Base-by-base conservation (phyloP, 2,888 invertebrate genomes). In the Brenthis daphne region DNA sequence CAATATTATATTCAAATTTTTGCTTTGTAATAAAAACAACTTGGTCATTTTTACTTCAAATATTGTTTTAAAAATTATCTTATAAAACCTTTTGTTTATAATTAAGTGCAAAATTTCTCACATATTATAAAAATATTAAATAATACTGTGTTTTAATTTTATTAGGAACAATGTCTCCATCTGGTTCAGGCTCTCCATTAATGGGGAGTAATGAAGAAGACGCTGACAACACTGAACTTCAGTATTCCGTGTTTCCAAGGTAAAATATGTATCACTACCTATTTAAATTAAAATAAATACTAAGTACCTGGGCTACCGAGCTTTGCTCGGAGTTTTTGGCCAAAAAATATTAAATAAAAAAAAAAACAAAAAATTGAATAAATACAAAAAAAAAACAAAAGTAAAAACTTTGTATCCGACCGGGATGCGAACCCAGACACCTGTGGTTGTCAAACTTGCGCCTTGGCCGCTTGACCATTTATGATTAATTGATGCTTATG, bases 201-300 rank as follows among this genome's bases (percentile, higher is more conserved):
- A 88, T 90, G 85, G 94, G 93, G 37, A 94, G 91, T 84, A 88
- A 86, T 0, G 92, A 94, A 13, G 93, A 94, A 33, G 93, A 92
- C 24, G 82, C 93, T 47, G 95, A 96, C 75, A 95, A 94, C 73
- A 93, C 93, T 55, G 94, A 94, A 65, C 83, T 94, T 33, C 93
- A 93, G 55, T 93, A 92, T 77, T 82, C 90, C 0, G 92, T 93
- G 0, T 92, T 82, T 65, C 89, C 92, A 14, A 89, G 93, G 92
- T 94, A 78, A 76, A 64, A 63, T 6, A 50, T 37, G 12, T 6
- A 37, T 6, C 3, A 29, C 29, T 4, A 29, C 4, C 29, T 29
- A 6, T 37, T 37, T 37, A 33, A 33, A 33, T 37, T 37, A 33
- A 33, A 33, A 33, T 33, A 33, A 33, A 24, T 24, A 3, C 20